Conservation (phyloP, 2,113 vertebrate genomes). For the Sialia sialis region DNA sequence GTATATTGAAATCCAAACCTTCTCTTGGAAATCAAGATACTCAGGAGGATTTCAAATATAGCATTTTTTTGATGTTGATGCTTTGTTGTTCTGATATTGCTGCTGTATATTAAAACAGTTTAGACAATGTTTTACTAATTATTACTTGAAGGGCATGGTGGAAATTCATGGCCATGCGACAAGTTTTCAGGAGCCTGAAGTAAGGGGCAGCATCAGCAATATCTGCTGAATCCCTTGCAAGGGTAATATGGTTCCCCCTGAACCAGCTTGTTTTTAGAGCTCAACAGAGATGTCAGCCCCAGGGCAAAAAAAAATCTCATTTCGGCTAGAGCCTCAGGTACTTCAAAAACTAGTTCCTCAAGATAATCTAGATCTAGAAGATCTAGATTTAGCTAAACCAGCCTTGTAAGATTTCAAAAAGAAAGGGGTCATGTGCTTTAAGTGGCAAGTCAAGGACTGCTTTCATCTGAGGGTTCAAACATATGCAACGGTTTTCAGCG, state of each 20-base stretch:
- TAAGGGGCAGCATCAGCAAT: not conserved
- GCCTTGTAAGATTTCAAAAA: not conserved
- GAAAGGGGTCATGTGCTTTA: accelerated
- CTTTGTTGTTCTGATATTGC: not conserved
- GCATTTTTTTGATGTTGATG: not conserved
- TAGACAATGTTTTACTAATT: not conserved
- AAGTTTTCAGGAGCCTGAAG: not conserved
- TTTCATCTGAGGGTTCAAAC: not conserved
- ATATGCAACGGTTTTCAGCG: not conserved
- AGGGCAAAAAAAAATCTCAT: accelerated
- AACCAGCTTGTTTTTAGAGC: not conserved
- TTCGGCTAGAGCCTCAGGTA: not conserved
- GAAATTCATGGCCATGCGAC: accelerated
- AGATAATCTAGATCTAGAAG: not conserved
- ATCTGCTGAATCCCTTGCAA: not conserved
- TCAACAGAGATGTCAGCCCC: not conserved
- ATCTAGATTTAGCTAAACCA: not conserved
- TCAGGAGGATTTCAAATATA: not conserved
- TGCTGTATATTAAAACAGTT: not conserved
- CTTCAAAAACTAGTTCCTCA: not conserved
- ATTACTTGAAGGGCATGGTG: not conserved
- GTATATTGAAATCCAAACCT: not conserved
- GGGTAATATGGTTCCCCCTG: accelerated
- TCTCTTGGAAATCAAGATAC: not conserved
- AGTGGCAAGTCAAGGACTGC: not conserved